Conservation (phyloP, 2,797 vertebrate genomes). For the Aeoliscus strigatus region DNA sequence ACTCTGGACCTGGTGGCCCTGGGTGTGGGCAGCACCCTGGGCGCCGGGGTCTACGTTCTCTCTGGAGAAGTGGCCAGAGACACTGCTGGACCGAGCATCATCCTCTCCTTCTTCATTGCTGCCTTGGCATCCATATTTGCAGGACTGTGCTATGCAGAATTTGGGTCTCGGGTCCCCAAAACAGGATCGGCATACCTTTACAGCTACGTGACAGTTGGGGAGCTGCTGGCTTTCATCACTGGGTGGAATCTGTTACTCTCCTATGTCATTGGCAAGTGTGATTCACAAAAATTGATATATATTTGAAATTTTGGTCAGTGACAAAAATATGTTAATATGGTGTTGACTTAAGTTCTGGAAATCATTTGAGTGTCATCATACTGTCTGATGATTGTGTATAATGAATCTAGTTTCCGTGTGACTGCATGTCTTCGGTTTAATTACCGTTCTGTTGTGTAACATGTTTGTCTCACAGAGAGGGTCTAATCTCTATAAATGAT, state of each 20-base stretch:
- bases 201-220: conserved; percentile 85
- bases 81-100: conserved; percentile 79
- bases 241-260: conserved; percentile 89
- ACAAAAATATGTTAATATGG: not conserved
- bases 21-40: conserved; percentile 90
- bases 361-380: too few relatives aligned
- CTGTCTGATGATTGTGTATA: not conserved
- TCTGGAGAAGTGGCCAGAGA: conserved; percentile 91
- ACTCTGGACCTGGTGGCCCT: conserved; percentile 90
- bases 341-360: not conserved
- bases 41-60: conserved; percentile 91
- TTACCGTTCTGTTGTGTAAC: conserved; percentile 17
- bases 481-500: conserved; percentile 61
- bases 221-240: conserved; percentile 83
- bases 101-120: conserved; percentile 85
- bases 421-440: too few relatives aligned
- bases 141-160: conserved; percentile 83
- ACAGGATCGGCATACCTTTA: conserved; percentile 87
- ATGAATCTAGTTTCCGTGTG: not conserved
- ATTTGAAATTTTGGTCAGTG: not conserved
- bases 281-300: not conserved
- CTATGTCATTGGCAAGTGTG: conserved; percentile 77
- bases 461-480: conserved; percentile 10
- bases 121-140: conserved; percentile 81
- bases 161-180: conserved; percentile 81